Percentiles rank a stretch among this genome's conserved stretches.
Evolutionary conservation across 2,113 vertebrate species (phyloP).

Genomic region (Parus major): DNA sequence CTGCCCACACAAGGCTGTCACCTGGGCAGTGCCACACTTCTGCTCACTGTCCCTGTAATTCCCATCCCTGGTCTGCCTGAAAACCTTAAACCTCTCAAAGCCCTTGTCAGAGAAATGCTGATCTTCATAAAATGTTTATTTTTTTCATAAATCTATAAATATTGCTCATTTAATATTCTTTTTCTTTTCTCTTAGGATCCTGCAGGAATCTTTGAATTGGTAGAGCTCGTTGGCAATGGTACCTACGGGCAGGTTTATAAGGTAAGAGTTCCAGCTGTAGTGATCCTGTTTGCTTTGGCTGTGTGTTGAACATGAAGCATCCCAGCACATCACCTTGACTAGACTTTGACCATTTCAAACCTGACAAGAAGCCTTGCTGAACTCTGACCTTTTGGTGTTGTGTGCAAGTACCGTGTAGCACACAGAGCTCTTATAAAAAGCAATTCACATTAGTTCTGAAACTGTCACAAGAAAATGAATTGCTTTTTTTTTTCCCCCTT

Average conservation of each 20-base stretch:
- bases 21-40: accelerated
- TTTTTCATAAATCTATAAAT: background rate
- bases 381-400: background rate
- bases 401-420: background rate
- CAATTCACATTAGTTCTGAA: constrained; percentile 3
- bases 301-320: background rate
- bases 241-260: constrained; percentile 98
- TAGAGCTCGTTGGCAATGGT: constrained; percentile 97
- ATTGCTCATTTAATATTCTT: background rate
- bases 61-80: background rate
- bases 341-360: background rate
- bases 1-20: background rate
- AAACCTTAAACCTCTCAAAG: background rate
- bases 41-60: background rate
- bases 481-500: background rate
- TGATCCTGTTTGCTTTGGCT: background rate
- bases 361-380: background rate
- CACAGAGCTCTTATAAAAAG: background rate
- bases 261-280: constrained; percentile 74
- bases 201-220: constrained; percentile 96
- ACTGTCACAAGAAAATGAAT: background rate
- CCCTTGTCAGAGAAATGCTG: background rate
- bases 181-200: constrained; percentile 84
- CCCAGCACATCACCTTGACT: background rate
- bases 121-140: background rate